phyloP scores from a whole-genome alignment of 2,113 vertebrate species.

The Picathartes gymnocephalus region DNA sequence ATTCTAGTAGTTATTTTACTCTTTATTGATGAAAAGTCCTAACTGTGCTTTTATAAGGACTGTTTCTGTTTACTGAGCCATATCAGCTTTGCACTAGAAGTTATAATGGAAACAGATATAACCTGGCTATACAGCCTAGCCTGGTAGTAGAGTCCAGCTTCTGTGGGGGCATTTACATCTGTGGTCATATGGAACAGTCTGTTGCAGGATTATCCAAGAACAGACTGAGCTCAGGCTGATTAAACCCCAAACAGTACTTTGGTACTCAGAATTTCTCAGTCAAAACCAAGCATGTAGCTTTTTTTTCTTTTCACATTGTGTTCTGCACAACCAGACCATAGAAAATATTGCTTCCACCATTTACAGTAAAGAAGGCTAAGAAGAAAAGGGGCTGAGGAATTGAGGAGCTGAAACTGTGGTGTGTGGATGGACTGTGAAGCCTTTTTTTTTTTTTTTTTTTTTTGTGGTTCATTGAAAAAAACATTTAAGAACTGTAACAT shows the following conservation, averaged over 20 bases:
- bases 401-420: neutral
- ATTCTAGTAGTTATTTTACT: neutral
- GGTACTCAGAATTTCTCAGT: neutral
- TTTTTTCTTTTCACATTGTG: neutral
- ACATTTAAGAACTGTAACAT: neutral
- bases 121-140: neutral
- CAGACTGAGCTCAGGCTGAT: conserved; percentile 1
- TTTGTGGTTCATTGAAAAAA: conserved; percentile 28
- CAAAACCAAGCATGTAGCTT: neutral
- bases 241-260: neutral
- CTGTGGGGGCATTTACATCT: neutral
- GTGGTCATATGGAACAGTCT: neutral
- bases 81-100: neutral
- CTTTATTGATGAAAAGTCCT: neutral
- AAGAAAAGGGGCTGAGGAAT: neutral
- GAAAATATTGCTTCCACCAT: neutral
- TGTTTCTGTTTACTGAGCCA: neutral
- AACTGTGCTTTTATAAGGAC: neutral
- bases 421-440: neutral
- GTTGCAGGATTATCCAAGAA: neutral
- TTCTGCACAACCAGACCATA: neutral
- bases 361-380: neutral
- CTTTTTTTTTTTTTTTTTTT: neutral
- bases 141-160: neutral
- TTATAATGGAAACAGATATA: neutral